Evolutionary conservation across 2,797 vertebrate species (phyloP).

Genomic region (Aphelocoma californica): DNA sequence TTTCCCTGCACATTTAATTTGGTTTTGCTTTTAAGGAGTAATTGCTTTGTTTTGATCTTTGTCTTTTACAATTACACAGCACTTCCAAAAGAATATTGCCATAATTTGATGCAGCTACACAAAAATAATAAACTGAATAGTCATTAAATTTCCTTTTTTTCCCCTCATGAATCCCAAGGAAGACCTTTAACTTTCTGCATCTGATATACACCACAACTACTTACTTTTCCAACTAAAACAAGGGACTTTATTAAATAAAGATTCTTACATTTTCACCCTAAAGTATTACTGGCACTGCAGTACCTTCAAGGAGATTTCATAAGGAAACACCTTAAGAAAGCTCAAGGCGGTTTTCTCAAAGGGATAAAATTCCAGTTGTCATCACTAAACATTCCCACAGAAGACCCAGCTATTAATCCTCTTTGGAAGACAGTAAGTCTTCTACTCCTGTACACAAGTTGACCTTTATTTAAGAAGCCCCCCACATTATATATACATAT

Average conservation of each 20-base stretch:
- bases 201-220: background rate
- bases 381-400: background rate
- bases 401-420: background rate
- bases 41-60: background rate
- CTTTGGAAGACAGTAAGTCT: background rate
- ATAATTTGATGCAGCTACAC: background rate
- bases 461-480: background rate
- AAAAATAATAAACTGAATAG: background rate
- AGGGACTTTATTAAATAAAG: background rate
- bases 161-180: background rate
- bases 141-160: background rate
- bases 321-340: background rate
- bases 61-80: background rate
- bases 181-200: background rate
- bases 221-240: background rate
- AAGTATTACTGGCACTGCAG: background rate
- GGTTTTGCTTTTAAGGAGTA: background rate
- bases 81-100: background rate
- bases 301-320: background rate
- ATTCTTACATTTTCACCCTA: background rate
- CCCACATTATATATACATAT: too few species aligned
- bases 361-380: background rate
- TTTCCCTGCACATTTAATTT: background rate
- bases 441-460: background rate
- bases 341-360: background rate